Evolutionary conservation across 2,113 vertebrate species (phyloP).

Genomic region (Tragelaphus imberbis): DNA sequence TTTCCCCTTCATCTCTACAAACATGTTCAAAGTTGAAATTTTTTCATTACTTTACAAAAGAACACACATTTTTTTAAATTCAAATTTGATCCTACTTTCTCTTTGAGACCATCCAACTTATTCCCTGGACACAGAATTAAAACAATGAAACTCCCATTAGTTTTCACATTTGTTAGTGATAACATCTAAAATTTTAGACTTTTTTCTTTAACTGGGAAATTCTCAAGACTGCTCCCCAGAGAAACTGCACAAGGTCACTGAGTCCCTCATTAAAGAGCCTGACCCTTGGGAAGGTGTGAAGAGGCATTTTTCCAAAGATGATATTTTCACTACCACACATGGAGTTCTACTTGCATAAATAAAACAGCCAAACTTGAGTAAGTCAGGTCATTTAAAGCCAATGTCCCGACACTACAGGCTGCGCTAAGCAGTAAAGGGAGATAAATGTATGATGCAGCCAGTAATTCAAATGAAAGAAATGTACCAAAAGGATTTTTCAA

Average conservation of each 20-base stretch:
- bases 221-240: conserved; percentile 38
- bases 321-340: conserved; percentile 50
- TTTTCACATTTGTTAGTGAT: conserved; percentile 58
- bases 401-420: background rate
- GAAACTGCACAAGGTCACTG: background rate
- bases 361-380: conserved; percentile 13
- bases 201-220: conserved; percentile 46
- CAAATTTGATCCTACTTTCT: conserved; percentile 44
- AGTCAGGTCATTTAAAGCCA: background rate
- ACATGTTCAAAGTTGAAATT: conserved; percentile 40
- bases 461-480: background rate
- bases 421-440: background rate
- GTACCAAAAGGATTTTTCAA: background rate
- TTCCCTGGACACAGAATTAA: conserved; percentile 63
- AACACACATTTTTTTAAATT: conserved; percentile 33
- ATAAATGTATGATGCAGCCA: background rate
- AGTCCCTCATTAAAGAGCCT: conserved; percentile 40
- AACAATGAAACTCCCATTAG: conserved; percentile 68
- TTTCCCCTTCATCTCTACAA: background rate
- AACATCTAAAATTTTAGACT: conserved; percentile 67
- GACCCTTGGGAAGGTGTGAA: conserved; percentile 49
- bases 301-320: conserved; percentile 48
- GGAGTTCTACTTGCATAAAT: conserved; percentile 49
- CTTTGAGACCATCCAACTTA: conserved; percentile 47
- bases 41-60: conserved; percentile 48